A percentile compares a stretch with the other conserved stretches of the same genome.
Conservation (phyloP, 2,888 invertebrate genomes). For the Melieria picta region DNA sequence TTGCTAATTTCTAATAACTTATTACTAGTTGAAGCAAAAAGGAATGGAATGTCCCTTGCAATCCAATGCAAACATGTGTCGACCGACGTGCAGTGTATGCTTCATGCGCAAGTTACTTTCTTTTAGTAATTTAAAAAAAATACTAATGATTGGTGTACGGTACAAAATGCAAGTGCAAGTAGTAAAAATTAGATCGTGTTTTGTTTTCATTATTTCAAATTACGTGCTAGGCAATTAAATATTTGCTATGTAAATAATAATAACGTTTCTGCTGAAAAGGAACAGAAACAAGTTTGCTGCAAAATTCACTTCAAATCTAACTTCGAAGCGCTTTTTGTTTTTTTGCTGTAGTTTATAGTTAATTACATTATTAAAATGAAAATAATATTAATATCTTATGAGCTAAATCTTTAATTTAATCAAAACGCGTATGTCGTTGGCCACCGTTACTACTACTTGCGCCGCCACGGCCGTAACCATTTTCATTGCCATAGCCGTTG, state of each 20-base stretch:
- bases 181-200: too few species aligned
- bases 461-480: slow-evolving; percentile 32
- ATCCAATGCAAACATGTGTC: too few species aligned
- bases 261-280: slow-evolving; percentile 10
- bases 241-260: too few species aligned
- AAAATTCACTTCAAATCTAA: neutral
- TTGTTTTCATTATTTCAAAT: too few species aligned
- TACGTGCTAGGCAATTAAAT: too few species aligned
- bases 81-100: too few species aligned
- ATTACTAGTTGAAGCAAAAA: neutral
- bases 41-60: too few species aligned
- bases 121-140: too few species aligned
- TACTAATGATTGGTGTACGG: too few species aligned
- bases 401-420: slow-evolving; percentile 48
- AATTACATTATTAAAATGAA: slow-evolving; percentile 18
- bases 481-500: slow-evolving; percentile 41
- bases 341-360: slow-evolving; percentile 15
- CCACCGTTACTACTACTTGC: slow-evolving; percentile 46
- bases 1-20: neutral
- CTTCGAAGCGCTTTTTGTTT: slow-evolving; percentile 13
- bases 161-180: too few species aligned
- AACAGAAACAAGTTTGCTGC: neutral
- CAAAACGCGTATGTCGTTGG: slow-evolving; percentile 60
- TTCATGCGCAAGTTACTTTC: too few species aligned
- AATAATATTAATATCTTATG: slow-evolving; percentile 45